Evolutionary conservation across 2,113 vertebrate genomes (phyloP).

Genomic region (Lipotes vexillifer): DNA sequence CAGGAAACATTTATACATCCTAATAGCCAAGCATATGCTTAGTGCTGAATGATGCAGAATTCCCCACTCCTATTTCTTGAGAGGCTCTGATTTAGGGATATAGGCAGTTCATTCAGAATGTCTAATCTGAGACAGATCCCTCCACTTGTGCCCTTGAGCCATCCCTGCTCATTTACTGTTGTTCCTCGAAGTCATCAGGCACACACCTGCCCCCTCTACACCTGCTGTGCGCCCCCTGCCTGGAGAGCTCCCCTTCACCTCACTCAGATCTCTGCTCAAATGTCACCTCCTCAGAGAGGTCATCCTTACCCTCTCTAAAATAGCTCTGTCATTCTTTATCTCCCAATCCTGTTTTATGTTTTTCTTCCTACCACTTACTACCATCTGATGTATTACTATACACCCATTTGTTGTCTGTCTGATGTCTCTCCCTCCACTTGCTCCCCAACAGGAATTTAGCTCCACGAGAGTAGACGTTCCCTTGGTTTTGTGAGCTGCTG

Average conservation of each 20-base stretch:
- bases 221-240: not conserved
- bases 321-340: not conserved
- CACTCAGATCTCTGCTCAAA: not conserved
- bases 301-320: not conserved
- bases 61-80: not conserved
- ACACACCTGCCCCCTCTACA: not conserved
- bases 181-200: not conserved
- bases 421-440: not conserved
- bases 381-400: not conserved
- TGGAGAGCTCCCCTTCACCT: not conserved
- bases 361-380: not conserved
- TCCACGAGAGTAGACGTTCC: not conserved
- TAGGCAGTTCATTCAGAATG: not conserved
- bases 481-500: not conserved
- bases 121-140: not conserved
- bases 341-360: not conserved
- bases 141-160: not conserved
- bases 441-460: not conserved
- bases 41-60: not conserved
- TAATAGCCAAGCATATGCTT: not conserved
- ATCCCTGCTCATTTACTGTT: not conserved
- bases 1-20: not conserved
- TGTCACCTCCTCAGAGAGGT: not conserved
- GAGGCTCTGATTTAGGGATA: not conserved
- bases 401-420: not conserved